Evolutionary conservation across 2,113 vertebrate species (phyloP).

Genomic region (Equus przewalskii): DNA sequence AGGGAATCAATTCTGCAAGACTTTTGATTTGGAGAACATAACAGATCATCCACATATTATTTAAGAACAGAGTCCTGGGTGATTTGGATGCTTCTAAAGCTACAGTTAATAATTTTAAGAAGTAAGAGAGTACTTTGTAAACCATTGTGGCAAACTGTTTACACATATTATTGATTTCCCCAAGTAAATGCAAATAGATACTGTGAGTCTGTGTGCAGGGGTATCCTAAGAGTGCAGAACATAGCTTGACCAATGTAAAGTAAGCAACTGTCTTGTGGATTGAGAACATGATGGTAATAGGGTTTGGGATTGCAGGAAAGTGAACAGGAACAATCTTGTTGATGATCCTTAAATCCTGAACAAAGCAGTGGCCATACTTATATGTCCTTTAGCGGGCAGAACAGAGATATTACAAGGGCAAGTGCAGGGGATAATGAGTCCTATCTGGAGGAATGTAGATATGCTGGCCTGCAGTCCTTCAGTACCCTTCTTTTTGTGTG

Average conservation of each 20-base stretch:
- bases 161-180: background rate
- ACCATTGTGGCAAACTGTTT: background rate
- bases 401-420: background rate
- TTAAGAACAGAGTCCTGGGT: background rate
- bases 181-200: slow-evolving; percentile 4
- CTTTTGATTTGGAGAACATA: background rate
- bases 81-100: background rate
- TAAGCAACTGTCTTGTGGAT: background rate
- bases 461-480: background rate
- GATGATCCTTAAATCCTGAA: background rate
- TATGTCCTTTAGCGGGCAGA: background rate
- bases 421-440: background rate
- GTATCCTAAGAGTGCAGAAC: background rate
- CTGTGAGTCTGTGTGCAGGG: background rate
- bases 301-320: background rate
- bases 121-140: slow-evolving; percentile 16
- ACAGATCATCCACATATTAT: background rate
- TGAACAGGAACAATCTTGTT: background rate
- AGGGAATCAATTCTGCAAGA: background rate
- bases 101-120: background rate
- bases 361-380: background rate
- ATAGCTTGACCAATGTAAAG: background rate
- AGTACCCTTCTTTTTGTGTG: background rate
- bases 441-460: background rate
- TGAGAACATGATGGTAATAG: background rate